phyloP scores from a whole-genome alignment of 2,888 invertebrate genomes.

The Drosophila eohydei region DNA sequence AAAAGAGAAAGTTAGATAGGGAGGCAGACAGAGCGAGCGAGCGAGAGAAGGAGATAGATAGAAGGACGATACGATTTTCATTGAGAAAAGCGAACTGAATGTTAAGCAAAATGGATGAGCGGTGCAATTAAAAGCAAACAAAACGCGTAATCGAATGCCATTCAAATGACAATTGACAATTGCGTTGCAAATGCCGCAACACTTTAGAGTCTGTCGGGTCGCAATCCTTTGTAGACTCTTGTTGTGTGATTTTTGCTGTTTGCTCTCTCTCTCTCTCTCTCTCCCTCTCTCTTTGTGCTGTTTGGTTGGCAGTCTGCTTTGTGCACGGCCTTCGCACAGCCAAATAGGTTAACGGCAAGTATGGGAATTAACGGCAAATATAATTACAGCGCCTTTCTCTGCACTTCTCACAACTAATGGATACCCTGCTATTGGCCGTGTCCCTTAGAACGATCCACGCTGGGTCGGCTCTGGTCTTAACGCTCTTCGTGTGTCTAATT shows the following conservation, averaged over 20 bases:
- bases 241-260: constrained; percentile 24
- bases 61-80: background rate
- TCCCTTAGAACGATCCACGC: constrained; percentile 13
- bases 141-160: constrained; percentile 72
- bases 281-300: constrained; percentile 15
- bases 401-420: constrained; percentile 9
- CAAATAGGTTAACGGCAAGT: constrained; percentile 45
- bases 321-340: constrained; percentile 50
- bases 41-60: background rate
- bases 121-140: constrained; percentile 72
- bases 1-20: background rate
- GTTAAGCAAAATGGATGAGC: constrained; percentile 57
- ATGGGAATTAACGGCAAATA: constrained; percentile 69
- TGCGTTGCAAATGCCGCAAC: constrained; percentile 26
- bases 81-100: constrained; percentile 27
- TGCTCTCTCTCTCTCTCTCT: constrained; percentile 1
- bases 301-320: constrained; percentile 42
- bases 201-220: constrained; percentile 12
- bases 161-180: constrained; percentile 57
- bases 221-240: constrained; percentile 35
- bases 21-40: background rate
- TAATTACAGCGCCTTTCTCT: constrained; percentile 55
- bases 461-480: constrained; percentile 27
- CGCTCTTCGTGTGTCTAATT: constrained; percentile 61
- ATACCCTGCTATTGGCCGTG: background rate